Evolutionary conservation across 2,797 vertebrate species (phyloP).

Genomic region (Enteromius trimaculatus): DNA sequence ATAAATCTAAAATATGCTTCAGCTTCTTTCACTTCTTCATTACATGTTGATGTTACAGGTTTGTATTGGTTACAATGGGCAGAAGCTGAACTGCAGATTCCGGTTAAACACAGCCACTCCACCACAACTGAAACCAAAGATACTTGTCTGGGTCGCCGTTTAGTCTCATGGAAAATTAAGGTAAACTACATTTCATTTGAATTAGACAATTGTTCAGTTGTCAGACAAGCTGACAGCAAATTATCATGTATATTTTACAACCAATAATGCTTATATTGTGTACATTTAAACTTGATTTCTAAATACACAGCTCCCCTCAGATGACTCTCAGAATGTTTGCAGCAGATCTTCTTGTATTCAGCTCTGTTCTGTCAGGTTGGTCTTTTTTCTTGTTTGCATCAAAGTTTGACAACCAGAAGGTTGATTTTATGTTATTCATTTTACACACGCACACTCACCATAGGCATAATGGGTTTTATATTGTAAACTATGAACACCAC

Average conservation of each 20-base stretch:
- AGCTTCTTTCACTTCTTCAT: not conserved
- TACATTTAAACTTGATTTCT: not conserved
- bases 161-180: not conserved
- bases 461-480: no score
- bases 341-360: not conserved
- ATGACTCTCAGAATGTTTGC: slow-evolving; percentile 4
- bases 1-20: not conserved
- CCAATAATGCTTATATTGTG: not conserved
- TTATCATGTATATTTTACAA: not conserved
- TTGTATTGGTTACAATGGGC: not conserved
- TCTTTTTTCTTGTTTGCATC: not conserved
- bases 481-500: no score
- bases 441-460: not conserved
- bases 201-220: not conserved
- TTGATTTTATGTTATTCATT: not conserved
- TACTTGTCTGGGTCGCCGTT: not conserved
- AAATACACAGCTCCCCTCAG: not conserved
- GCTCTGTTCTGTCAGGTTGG: slow-evolving; percentile 1
- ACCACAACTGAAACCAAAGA: not conserved
- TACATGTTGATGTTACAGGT: not conserved
- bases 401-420: not conserved
- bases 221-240: not conserved
- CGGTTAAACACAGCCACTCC: not conserved
- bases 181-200: not conserved
- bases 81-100: not conserved